Percentiles rank a stretch among this genome's conserved stretches.
Conservation (phyloP, 2,113 vertebrate genomes). For the Catagonus wagneri region DNA sequence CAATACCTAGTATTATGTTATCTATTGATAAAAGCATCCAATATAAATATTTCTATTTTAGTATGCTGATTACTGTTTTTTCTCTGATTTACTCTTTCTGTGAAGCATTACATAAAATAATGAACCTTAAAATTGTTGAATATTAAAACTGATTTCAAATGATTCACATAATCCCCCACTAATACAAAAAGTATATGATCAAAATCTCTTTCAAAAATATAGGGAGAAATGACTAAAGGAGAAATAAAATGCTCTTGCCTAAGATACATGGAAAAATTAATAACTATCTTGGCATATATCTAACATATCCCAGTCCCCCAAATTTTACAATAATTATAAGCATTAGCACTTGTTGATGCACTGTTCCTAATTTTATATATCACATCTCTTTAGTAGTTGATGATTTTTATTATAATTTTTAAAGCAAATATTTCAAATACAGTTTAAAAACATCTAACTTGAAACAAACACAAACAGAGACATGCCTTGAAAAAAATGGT, state of each 20-base stretch:
- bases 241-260: background rate
- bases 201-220: slow-evolving; percentile 26
- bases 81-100: background rate
- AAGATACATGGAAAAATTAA: background rate
- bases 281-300: background rate
- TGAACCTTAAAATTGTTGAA: background rate
- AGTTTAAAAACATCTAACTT: slow-evolving; percentile 9
- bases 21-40: background rate
- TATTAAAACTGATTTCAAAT: slow-evolving; percentile 18
- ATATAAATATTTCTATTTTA: slow-evolving; percentile 21
- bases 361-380: slow-evolving; percentile 15
- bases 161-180: background rate
- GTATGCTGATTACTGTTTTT: background rate
- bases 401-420: slow-evolving; percentile 60
- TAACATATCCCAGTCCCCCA: background rate
- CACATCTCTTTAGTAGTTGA: background rate
- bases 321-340: slow-evolving; percentile 38
- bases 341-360: slow-evolving; percentile 64
- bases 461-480: background rate
- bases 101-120: background rate
- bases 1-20: background rate
- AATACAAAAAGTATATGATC: background rate
- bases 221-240: background rate
- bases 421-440: slow-evolving; percentile 51
- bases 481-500: background rate